Base-by-base conservation (phyloP, 2,113 vertebrate species). In the Pseudopodoces humilis region DNA sequence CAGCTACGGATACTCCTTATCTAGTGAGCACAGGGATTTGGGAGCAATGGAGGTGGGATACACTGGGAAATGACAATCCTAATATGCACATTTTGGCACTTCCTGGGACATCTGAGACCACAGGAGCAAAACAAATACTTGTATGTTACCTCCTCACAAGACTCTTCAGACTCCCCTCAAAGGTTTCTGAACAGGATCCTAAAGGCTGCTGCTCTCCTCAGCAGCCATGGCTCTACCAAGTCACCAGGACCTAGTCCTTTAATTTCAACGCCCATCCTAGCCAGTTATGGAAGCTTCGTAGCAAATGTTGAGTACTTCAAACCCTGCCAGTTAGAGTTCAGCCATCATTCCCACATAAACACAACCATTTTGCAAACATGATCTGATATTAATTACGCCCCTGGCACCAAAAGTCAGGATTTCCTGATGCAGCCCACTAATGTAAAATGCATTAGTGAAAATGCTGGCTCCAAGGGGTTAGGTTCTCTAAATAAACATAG, bases 381-480 rank as follows among this genome's bases (percentile, higher is more conserved):
- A 98, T 98, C 97, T 97, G 97, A 98, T 98, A 98, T 97, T 98
- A 98, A 98, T 98, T 98, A 98, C 97, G 96, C 98, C 97, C 97
- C 92, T 98, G 98, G 97, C 97, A 97, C 97, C 96, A 96, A 96
- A 98, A 98, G 96, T 97, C 98, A 98, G 96, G 97, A 97, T 98
- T 98, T 98, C 97, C 98, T 98, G 98, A 98, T 98, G 97, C 90
- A 94, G 95, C 94, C 97, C 46, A 2, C 97, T 98, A 98, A 98
- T 98, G 98, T 98, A 97, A 98, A 98, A 98, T 98, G 97, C 98
- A 98, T 98, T 98, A 98, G 97, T 97, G 96, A 90, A 96, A 97
- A 97, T 70, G 94, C 83, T 97, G 97, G 97, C 98, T 98, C 97
- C 97, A 93, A 98, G 97, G 97, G 97, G 94, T 97, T 97, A 98